phyloP scores from a whole-genome alignment of 1,140 invertebrate species.

The Drosophila murphyi region DNA sequence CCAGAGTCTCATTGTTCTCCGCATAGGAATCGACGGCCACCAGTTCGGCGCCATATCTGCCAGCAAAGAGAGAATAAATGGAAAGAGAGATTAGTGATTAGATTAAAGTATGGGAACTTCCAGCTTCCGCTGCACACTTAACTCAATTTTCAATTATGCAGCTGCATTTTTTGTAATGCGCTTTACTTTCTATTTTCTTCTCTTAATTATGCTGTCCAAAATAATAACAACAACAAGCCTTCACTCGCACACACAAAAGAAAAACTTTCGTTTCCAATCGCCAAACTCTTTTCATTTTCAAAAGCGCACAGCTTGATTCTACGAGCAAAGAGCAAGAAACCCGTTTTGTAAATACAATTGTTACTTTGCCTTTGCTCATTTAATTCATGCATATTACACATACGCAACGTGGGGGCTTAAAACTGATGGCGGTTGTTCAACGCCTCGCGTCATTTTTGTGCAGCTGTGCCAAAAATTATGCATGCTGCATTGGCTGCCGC shows the following conservation, averaged over 20 bases:
- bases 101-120: constrained; percentile 2
- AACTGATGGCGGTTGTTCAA: constrained; percentile 28
- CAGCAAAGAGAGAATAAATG: constrained; percentile 50
- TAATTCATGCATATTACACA: constrained; percentile 60
- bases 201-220: constrained; percentile 52
- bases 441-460: constrained; percentile 39
- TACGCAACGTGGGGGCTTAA: constrained; percentile 59
- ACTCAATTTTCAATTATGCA: constrained; percentile 65
- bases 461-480: constrained; percentile 66
- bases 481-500: constrained; percentile 44
- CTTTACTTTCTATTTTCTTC: constrained; percentile 72
- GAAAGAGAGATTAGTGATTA: constrained; percentile 34
- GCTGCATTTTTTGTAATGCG: constrained; percentile 50
- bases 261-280: constrained; percentile 66
- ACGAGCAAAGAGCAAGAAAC: constrained; percentile 38
- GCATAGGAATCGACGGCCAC: constrained; percentile 94
- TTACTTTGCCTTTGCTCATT: constrained; percentile 7
- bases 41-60: constrained; percentile 95
- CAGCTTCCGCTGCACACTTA: constrained; percentile 48
- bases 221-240: constrained; percentile 41
- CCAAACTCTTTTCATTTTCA: constrained; percentile 29
- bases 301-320: constrained; percentile 35
- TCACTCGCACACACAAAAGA: constrained; percentile 29
- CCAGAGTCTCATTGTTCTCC: constrained; percentile 95
- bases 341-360: constrained; percentile 34